Evolutionary conservation across 2,888 invertebrate species (phyloP), one percentile per base, ranked within the genome.

Genomic region (Ornithoptera priamus): DNA sequence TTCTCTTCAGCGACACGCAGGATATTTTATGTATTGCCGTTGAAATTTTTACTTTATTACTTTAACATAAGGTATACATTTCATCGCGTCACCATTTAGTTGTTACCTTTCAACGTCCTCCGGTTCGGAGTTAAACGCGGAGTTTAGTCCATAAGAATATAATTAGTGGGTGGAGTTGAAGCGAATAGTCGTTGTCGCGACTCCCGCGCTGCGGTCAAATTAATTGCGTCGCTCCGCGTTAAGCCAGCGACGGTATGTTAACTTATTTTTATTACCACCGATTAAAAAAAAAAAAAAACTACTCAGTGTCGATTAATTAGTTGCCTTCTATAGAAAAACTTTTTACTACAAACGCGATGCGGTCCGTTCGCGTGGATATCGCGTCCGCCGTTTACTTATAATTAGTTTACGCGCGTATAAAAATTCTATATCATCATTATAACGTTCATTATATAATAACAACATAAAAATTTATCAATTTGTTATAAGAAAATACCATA

Each of bases 121-220:
- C 53, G 57, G 46, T 53, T 39, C 72, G 74, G 79, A 84, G 86
- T 89, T 89, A 89, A 90, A 88, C 83, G 88, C 85, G 80, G 84
- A 87, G 87, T 89, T 91, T 89, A 90, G 90, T 89, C 87, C 88
- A 85, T 90, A 91, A 91, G 90, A 89, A 87, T 88, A 89, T 93
- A 92, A 93, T 93, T 89, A 92, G 92, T 92, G 92, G 92, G 93
- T 82, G 92, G 90, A 85, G 90, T 89, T 82, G 89, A 85, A 89
- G 89, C 88, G 88, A 87, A 86, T 81, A 85, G 88, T 85, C 75
- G 88, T 85, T 75, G 65, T 57, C 20, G 65, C 36, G 65, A 66
- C 66, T 68, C 68, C 73, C 73, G 74, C 74, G 75, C 79, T 76
- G 79, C 79, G 75, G 70, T 53, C 69, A 76, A 80, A 82, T 84